Percentiles rank a stretch among this genome's conserved stretches.
phyloP scores from a whole-genome alignment of 1,140 invertebrate genomes.

The Sminthurides bifidus region DNA sequence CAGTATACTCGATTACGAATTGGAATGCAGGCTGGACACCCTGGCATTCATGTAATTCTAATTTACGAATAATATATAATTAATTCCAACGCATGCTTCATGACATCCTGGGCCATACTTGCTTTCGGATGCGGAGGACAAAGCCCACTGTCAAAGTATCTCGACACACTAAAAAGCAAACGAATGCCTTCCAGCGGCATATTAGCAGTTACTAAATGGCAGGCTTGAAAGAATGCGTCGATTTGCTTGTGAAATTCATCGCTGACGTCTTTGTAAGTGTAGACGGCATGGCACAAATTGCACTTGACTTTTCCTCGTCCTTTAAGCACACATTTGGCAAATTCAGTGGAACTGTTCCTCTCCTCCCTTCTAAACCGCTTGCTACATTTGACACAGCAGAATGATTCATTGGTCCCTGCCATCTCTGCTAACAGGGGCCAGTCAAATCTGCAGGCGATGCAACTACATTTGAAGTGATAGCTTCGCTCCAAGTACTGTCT shows the following conservation, averaged over 20 bases:
- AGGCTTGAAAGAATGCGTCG: conserved; percentile 18
- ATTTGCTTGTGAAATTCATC: conserved; percentile 18
- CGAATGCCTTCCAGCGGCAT: conserved; percentile 20
- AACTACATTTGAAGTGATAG: conserved; percentile 23
- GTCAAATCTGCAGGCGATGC: conserved; percentile 17
- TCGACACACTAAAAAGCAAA: conserved; percentile 3
- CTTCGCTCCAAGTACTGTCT: conserved; percentile 15
- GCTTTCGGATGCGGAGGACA: conserved; percentile 17
- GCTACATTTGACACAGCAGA: conserved; percentile 1
- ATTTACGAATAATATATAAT: conserved; percentile 18
- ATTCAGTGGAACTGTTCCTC: neutral
- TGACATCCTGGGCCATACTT: conserved; percentile 18
- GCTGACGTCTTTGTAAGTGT: no score
- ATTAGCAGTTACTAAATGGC: conserved; percentile 20
- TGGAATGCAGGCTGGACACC: no score
- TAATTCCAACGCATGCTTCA: conserved; percentile 22
- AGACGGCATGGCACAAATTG: no score
- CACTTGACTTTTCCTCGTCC: no score
- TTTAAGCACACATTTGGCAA: neutral
- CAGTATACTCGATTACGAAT: no score
- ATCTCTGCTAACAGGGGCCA: conserved; percentile 22
- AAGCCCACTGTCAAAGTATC: conserved; percentile 12
- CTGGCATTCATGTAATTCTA: neutral
- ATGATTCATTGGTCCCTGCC: neutral
- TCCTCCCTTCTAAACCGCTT: neutral